These are phyloP conservation scores for Aurelia sp. DNA, from an alignment of 30 jellyfish, hydroid and myxozoan genomes.

Conservation along the genomic window DNA sequence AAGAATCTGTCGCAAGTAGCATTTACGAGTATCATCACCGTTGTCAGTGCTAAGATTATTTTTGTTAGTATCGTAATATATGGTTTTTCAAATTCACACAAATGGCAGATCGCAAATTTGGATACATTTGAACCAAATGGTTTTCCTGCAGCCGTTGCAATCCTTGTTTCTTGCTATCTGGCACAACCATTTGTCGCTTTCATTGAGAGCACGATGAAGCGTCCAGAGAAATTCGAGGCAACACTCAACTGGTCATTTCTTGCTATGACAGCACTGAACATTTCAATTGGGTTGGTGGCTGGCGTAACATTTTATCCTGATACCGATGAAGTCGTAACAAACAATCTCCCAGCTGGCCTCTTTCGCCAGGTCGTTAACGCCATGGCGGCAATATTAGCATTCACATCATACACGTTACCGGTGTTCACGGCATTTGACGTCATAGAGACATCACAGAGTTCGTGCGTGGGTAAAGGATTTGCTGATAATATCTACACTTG, in stretches of 20 bases:
- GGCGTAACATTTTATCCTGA: slow-evolving; percentile 91
- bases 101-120: slow-evolving; percentile 79
- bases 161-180: slow-evolving; percentile 86
- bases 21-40: slow-evolving; percentile 96
- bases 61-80: slow-evolving; percentile 78
- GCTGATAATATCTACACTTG: slow-evolving; percentile 81
- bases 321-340: slow-evolving; percentile 93
- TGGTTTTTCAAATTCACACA: slow-evolving; percentile 72
- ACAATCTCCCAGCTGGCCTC: slow-evolving; percentile 87
- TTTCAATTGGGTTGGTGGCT: slow-evolving; percentile 83
- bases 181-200: slow-evolving; percentile 98
- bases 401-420: slow-evolving; percentile 94
- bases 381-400: slow-evolving; percentile 93
- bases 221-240: slow-evolving; percentile 89
- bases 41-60: slow-evolving; percentile 86
- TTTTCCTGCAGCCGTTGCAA: slow-evolving; percentile 91
- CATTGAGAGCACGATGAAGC: slow-evolving; percentile 90
- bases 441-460: slow-evolving; percentile 77
- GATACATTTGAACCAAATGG: slow-evolving; percentile 81
- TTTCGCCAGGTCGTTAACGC: slow-evolving; percentile 92
- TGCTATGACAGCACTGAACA: slow-evolving; percentile 85
- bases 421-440: slow-evolving; percentile 94
- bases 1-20: slow-evolving; percentile 93
- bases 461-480: slow-evolving; percentile 73
- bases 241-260: slow-evolving; percentile 82